These are phyloP conservation scores for Mayetiola destructor DNA, from an alignment of 2,888 invertebrate species.

Conservation along the genomic window DNA sequence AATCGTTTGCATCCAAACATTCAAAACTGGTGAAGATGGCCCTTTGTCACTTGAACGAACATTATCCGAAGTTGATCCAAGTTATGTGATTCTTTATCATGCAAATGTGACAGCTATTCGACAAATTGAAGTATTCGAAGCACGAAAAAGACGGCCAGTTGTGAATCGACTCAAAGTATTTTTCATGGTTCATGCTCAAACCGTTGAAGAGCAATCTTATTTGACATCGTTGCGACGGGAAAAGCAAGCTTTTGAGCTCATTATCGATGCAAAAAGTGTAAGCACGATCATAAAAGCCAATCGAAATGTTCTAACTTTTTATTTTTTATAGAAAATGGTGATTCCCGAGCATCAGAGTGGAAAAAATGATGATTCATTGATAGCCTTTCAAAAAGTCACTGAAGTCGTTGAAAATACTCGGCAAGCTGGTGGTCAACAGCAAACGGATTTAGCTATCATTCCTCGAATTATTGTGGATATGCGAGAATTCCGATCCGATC, in stretches of 20 bases:
- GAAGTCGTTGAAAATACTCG: slow-evolving; percentile 40
- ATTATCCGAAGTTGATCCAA: slow-evolving; percentile 53
- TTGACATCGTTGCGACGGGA: slow-evolving; percentile 78
- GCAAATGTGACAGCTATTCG: slow-evolving; percentile 74
- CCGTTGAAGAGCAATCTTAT: slow-evolving; percentile 95
- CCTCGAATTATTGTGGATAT: slow-evolving; percentile 79
- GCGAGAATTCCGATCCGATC: slow-evolving; percentile 92
- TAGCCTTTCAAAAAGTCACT: slow-evolving; percentile 29
- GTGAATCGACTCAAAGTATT: slow-evolving; percentile 55
- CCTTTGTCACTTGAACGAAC: slow-evolving; percentile 55
- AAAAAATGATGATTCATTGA: slow-evolving; percentile 48
- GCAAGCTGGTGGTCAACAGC: slow-evolving; percentile 43
- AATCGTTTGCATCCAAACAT: slow-evolving; percentile 59
- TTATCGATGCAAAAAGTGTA: slow-evolving; percentile 86
- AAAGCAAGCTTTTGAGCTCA: slow-evolving; percentile 83
- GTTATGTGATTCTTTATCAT: slow-evolving; percentile 80
- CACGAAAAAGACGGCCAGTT: slow-evolving; percentile 37
- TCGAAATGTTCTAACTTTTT: neutral
- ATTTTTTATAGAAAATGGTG: slow-evolving; percentile 54
- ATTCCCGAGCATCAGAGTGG: slow-evolving; percentile 80
- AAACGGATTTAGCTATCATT: slow-evolving; percentile 14
- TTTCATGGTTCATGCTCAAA: slow-evolving; percentile 78
- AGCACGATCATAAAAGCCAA: slow-evolving; percentile 25
- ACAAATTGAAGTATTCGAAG: slow-evolving; percentile 76
- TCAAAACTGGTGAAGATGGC: slow-evolving; percentile 54